Base-by-base conservation (phyloP, 2,888 invertebrate species). In the Masnerella sp. region DNA sequence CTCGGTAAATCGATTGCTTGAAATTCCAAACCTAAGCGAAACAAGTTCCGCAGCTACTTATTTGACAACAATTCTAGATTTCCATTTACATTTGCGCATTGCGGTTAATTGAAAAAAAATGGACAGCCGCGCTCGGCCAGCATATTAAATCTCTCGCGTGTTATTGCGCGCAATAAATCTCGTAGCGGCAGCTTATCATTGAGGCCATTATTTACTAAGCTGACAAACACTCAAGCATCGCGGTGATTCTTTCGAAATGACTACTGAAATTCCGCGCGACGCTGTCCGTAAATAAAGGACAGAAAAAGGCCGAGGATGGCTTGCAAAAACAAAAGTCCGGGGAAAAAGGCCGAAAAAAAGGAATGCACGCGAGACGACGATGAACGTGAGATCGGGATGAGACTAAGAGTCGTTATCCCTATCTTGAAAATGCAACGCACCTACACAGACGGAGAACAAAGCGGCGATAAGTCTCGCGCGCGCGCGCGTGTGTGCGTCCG, bases 401-500 rank as follows among this genome's bases (percentile, higher is more conserved):
- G 59, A 52, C 69, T 65, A 74, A 69, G 58, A 74, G 74, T 74
- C 74, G 74, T 74, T 74, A 69, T 74, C 74, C 74, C 68, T 68
- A 64, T 74, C 74, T 74, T 65, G 64, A 74, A 74, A 74, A 74
- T 74, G 74, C 69, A 74, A 65, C 59, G 11, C 11, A 5, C n/a
- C 56, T 14, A 65, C 70, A 70, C 70, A 61, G 52, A 47, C 40
- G 42, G 74, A 74, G 74, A 77, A 77, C 70, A 77, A 72, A 77
- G 75, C 79, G 80, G 78, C 78, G 80, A 81, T 81, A 80, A 81
- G 74, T 74, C 65, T 74, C 69, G 69, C 59, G 68, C 47, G 51
- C 25, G 38, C 49, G 51, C 54, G 49, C 14, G 28, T 61, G 67
- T 72, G 68, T 79, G 76, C 40, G 47, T 54, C 36, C 38, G 54